Evolutionary conservation across 2,797 vertebrate genomes (phyloP).

Genomic region (Kryptopterus vitreolus): DNA sequence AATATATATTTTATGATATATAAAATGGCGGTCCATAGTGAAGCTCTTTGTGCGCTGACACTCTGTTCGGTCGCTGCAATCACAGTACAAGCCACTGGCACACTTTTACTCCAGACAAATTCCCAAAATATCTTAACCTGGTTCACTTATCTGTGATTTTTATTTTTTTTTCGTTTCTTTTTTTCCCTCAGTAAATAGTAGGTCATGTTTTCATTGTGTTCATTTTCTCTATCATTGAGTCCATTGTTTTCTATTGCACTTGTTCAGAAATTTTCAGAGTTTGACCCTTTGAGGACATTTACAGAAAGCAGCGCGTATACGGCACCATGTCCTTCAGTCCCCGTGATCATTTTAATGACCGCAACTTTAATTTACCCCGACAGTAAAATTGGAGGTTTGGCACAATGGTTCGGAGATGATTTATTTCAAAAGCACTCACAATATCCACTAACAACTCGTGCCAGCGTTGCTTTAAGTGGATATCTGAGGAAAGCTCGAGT

Average conservation of each 20-base stretch:
- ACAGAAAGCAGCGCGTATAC: neutral
- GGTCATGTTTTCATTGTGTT: neutral
- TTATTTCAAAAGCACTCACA: constrained; percentile 15
- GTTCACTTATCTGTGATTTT: neutral
- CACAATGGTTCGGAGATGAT: neutral
- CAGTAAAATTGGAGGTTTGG: neutral
- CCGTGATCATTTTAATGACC: neutral
- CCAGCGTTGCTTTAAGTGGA: neutral
- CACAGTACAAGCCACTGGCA: constrained; percentile 8
- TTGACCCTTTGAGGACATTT: neutral
- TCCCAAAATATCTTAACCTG: constrained; percentile 18
- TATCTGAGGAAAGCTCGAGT: constrained; percentile 32
- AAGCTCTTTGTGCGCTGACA: constrained; percentile 17
- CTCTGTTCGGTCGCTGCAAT: neutral
- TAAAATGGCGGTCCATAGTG: neutral
- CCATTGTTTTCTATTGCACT: neutral
- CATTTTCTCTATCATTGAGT: neutral
- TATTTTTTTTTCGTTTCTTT: neutral
- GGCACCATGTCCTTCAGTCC: neutral
- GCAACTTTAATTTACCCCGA: neutral
- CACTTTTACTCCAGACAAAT: constrained; percentile 24
- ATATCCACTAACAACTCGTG: neutral
- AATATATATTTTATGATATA: too few species aligned
- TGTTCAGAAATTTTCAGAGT: neutral
- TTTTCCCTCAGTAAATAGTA: neutral